These are phyloP conservation scores for Xestia xanthographa DNA, from an alignment of 2,888 invertebrate species.

Conservation along the genomic window DNA sequence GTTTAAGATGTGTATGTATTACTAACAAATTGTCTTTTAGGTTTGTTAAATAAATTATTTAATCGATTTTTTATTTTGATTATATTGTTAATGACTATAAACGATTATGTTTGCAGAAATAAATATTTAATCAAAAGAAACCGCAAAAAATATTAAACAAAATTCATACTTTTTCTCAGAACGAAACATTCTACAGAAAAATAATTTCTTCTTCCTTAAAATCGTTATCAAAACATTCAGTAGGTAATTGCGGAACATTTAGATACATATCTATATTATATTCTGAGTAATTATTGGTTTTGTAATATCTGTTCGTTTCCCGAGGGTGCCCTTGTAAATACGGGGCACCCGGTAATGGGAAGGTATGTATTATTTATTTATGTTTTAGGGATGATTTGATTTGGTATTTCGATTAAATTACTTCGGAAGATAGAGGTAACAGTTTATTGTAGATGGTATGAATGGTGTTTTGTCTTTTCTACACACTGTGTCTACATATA, in stretches of 20 bases:
- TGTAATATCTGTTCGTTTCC: constrained; percentile 41
- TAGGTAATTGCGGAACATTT: constrained; percentile 23
- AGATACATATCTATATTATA: constrained; percentile 28
- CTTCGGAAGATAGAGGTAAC: background rate
- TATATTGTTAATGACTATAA: background rate
- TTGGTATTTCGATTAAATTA: constrained; percentile 6
- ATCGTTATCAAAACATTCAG: constrained; percentile 29
- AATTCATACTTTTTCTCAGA: background rate
- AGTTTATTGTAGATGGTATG: background rate
- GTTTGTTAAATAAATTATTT: no score
- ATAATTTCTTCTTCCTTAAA: background rate
- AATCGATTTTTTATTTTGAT: no score
- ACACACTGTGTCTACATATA: no score
- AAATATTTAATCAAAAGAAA: background rate
- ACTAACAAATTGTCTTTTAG: no score
- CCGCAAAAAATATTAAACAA: background rate
- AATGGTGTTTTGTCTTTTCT: no score
- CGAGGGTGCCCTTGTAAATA: constrained; percentile 32
- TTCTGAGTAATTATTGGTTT: constrained; percentile 56
- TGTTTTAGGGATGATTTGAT: constrained; percentile 1
- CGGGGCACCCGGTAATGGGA: background rate
- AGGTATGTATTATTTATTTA: constrained; percentile 11
- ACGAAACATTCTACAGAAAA: background rate
- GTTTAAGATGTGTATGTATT: no score
- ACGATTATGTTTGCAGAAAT: background rate